Conservation (phyloP, 2,113 vertebrate species). For the Echinops telfairi region DNA sequence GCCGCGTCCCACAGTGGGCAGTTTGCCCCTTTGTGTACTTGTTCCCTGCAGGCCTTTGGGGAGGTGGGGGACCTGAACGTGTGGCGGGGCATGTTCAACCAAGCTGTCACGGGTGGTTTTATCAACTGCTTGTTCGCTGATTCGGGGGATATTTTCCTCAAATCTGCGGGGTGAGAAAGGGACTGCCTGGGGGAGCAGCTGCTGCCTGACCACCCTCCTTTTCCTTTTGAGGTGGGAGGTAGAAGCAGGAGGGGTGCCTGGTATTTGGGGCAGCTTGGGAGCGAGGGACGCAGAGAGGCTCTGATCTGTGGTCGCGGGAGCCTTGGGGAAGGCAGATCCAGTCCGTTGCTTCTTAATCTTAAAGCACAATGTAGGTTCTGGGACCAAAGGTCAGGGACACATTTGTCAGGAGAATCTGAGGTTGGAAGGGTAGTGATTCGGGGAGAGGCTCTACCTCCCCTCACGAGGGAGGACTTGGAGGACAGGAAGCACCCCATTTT, state of each 20-base stretch:
- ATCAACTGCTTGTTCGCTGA: not conserved
- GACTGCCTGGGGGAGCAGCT: not conserved
- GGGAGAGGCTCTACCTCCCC: not conserved
- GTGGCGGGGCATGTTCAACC: not conserved
- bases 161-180: not conserved
- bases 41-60: not conserved
- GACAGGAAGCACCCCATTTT: not conserved
- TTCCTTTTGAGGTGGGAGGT: not conserved
- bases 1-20: not conserved
- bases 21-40: not conserved
- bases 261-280: no score
- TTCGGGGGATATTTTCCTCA: not conserved
- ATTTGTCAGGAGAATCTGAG: not conserved
- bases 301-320: no score
- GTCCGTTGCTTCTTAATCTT: conserved; percentile 68
- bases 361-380: conserved; percentile 74
- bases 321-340: not conserved
- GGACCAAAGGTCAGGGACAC: conserved; percentile 47
- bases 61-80: not conserved
- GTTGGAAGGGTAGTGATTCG: not conserved
- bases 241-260: not conserved
- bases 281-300: not conserved
- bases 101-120: not conserved
- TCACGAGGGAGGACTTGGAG: not conserved
- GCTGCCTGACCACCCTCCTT: not conserved